Evolutionary conservation across 2,113 vertebrate species (phyloP), one percentile per base, ranked within the genome.

Genomic region (Thryonomys swinderianus): DNA sequence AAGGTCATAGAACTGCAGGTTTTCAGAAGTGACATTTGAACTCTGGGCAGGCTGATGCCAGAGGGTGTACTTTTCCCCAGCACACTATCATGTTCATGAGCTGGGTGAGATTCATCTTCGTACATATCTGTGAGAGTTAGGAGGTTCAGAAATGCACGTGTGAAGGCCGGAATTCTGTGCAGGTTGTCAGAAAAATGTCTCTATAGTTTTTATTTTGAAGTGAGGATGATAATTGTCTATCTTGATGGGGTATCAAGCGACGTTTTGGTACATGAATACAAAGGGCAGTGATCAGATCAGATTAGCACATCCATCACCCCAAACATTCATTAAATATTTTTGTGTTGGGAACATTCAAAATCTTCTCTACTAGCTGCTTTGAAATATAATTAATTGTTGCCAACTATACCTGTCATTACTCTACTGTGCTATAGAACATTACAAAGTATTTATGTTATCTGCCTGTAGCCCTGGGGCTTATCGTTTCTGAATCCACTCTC

Each of bases 21-120:
- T 82, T 91, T 81, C 88, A 94, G 93, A 82, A 48, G 25, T 83
- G 59, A 34, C 64, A 78, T 93, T 86, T 92, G 85, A 66, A 91
- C 37, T 73, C 34, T 45, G 51, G 2, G 42, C 16, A 66, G 32
- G n/a, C 81, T 74, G 25, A 30, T 57, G 20, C 51, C 40, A 32
- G n/a, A 84, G 25, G 8, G 76, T 93, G 0, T 91, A 23, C 1
- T 81, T 37, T 27, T 82, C 40, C 34, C 30, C 20, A 78, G 74
- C 51, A 51, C 8, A 76, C 0, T 93, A 0, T 82, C n/a, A 45
- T 81, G 71, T 10, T 85, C 7, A 45, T 48, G 48, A 62, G 34
- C 59, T 67, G 71, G 69, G 20, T 73, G 61, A 71, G 53, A 88
- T 79, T 53, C 14, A 88, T 32, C 48, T 89, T 90, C n/a, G 92